Conservation (phyloP, 35 echinoderm and acorn worm genomes). For the Acanthaster planci region DNA sequence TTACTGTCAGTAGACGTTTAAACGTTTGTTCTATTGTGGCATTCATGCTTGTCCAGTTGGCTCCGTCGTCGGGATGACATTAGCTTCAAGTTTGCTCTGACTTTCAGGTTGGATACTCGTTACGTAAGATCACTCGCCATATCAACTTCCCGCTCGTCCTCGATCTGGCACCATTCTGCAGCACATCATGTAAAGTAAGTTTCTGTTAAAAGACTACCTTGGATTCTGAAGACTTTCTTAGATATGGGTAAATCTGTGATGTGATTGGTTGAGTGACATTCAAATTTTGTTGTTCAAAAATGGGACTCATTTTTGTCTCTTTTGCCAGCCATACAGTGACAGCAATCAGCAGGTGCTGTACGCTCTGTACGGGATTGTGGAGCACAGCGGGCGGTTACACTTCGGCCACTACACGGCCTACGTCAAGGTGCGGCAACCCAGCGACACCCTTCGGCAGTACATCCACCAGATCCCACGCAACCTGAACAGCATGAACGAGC, state of each 20-base stretch:
- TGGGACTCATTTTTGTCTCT: conserved; percentile 35
- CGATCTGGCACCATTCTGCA: conserved; percentile 87
- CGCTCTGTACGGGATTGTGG: conserved; percentile 85
- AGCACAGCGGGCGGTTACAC: conserved; percentile 92
- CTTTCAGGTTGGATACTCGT: conserved; percentile 75
- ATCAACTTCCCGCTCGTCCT: conserved; percentile 81
- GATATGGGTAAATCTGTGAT: too few relatives aligned
- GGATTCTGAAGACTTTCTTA: too few relatives aligned
- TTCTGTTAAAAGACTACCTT: too few relatives aligned
- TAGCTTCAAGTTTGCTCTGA: too few relatives aligned
- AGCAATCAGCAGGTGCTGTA: conserved; percentile 81
- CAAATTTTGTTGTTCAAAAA: background rate
- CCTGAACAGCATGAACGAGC: conserved; percentile 66
- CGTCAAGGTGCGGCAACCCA: conserved; percentile 85
- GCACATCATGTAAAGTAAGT: conserved; percentile 79
- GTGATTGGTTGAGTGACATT: background rate
- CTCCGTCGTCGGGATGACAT: too few relatives aligned
- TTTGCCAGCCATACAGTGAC: conserved; percentile 75
- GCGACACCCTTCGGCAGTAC: conserved; percentile 57
- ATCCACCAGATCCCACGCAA: conserved; percentile 58
- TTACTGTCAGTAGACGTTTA: too few relatives aligned
- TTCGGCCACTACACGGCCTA: conserved; percentile 97
- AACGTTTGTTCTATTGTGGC: too few relatives aligned
- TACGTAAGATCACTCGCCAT: conserved; percentile 88
- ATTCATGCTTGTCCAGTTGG: too few relatives aligned